Base-by-base conservation (phyloP, 2,888 invertebrate species). In the Axea sp. region DNA sequence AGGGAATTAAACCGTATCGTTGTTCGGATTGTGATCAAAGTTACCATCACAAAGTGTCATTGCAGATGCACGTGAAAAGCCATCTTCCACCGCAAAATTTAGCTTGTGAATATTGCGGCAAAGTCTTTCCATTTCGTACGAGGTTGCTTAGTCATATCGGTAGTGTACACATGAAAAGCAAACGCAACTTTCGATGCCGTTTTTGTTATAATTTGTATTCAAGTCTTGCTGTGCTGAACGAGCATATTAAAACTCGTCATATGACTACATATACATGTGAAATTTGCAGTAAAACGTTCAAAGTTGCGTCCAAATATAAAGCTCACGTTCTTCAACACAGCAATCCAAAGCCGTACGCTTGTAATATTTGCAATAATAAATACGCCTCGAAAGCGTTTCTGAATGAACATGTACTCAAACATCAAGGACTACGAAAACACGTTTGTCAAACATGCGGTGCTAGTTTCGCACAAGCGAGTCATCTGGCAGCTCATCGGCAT, bases 151-250 rank as follows among this genome's bases (percentile, higher is more conserved):
- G 87, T 41, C 87, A 87, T 59, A 82, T 87, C 24, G 85, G 86
- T 0, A 87, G 87, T 57, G 87, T 87, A 4, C 87, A 87, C 53
- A 78, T 87, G 74, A 87, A 87, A 33, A 86, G 84, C 69, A 81
- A 84, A 26, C 83, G 87, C 0, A 87, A 87, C 35, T 87, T 87
- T 60, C 78, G 87, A 1, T 87, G 87, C 49, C 84, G 85, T 1
- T 87, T 87, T 8, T 87, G 87, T 64, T 87, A 87, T 59, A 87
- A 87, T 78, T 79, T 87, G 3, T 87, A 87, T 35, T 87, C 87
- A 14, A 87, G 86, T 62, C 75, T 87, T 0, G 76, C 86, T 0
- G 87, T 87, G 8, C 69, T 87, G 1, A 87, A 87, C 65, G 87
- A 87, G 6, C 87, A 87, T 24, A 83, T 87, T 6, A 87, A 86